These are phyloP conservation scores for Emmelina monodactyla DNA, from an alignment of 2,888 invertebrate species.

Conservation along the genomic window DNA sequence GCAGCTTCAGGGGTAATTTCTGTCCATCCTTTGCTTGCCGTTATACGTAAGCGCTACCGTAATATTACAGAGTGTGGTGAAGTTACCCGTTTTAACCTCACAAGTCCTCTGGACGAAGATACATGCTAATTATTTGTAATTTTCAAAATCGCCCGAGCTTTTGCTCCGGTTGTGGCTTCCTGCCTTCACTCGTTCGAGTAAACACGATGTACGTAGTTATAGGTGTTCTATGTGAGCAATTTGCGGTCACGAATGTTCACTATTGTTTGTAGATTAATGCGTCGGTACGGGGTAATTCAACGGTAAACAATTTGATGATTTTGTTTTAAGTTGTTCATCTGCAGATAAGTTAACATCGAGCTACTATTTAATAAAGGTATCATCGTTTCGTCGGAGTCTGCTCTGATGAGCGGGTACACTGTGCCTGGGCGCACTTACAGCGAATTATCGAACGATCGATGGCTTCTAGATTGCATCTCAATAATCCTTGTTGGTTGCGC, in stretches of 20 bases:
- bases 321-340: neutral
- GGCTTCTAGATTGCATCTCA: slow-evolving; percentile 62
- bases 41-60: slow-evolving; percentile 64
- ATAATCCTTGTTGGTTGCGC: slow-evolving; percentile 49
- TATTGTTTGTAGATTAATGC: neutral
- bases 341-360: slow-evolving; percentile 13
- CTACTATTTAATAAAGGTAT: slow-evolving; percentile 63
- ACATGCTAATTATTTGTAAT: slow-evolving; percentile 63
- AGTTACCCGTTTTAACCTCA: slow-evolving; percentile 52
- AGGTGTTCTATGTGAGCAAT: neutral
- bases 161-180: slow-evolving; percentile 52
- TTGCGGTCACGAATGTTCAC: neutral
- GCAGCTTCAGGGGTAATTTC: slow-evolving; percentile 59
- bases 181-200: slow-evolving; percentile 41
- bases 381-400: slow-evolving; percentile 39
- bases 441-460: slow-evolving; percentile 58
- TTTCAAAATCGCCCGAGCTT: slow-evolving; percentile 64
- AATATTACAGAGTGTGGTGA: slow-evolving; percentile 57
- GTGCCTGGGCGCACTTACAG: slow-evolving; percentile 47
- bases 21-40: slow-evolving; percentile 55
- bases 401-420: slow-evolving; percentile 54
- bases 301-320: neutral
- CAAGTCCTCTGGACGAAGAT: slow-evolving; percentile 52
- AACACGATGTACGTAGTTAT: neutral
- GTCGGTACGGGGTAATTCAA: neutral